Evolutionary conservation across 2,113 vertebrate species (phyloP).

Genomic region (Daboia siamensis): DNA sequence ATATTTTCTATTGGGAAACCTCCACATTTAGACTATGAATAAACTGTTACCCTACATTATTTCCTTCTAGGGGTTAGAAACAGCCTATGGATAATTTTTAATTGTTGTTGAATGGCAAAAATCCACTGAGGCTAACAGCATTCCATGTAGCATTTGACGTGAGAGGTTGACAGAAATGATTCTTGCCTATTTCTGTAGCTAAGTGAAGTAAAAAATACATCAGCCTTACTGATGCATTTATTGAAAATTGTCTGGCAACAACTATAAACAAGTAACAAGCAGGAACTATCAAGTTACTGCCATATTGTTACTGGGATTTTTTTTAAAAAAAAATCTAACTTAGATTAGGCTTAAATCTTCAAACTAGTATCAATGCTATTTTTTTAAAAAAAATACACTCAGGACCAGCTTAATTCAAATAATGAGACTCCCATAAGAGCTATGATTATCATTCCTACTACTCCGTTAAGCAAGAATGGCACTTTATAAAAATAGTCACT

Average conservation of each 20-base stretch:
- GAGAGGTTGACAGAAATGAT: neutral
- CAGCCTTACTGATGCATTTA: neutral
- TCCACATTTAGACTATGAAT: neutral
- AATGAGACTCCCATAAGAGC: constrained; percentile 15
- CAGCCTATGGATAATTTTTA: neutral
- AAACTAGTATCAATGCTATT: neutral
- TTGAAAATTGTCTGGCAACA: neutral
- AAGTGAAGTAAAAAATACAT: neutral
- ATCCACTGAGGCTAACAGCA: neutral
- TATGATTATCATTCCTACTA: constrained; percentile 31
- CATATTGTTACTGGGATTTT: neutral
- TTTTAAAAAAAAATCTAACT: neutral
- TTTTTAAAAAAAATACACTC: neutral
- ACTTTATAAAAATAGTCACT: constrained; percentile 37
- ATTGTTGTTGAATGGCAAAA: neutral
- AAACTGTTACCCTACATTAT: neutral
- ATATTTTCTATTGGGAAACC: neutral
- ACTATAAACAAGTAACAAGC: neutral
- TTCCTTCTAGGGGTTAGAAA: neutral
- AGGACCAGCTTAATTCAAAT: constrained; percentile 1
- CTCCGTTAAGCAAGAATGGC: constrained; percentile 6
- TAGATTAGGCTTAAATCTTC: constrained; percentile 7
- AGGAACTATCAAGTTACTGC: accelerated
- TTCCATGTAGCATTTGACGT: neutral
- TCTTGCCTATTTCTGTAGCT: neutral